These are phyloP conservation scores for Eilema caniola DNA, from an alignment of 2,888 invertebrate genomes.

Conservation along the genomic window DNA sequence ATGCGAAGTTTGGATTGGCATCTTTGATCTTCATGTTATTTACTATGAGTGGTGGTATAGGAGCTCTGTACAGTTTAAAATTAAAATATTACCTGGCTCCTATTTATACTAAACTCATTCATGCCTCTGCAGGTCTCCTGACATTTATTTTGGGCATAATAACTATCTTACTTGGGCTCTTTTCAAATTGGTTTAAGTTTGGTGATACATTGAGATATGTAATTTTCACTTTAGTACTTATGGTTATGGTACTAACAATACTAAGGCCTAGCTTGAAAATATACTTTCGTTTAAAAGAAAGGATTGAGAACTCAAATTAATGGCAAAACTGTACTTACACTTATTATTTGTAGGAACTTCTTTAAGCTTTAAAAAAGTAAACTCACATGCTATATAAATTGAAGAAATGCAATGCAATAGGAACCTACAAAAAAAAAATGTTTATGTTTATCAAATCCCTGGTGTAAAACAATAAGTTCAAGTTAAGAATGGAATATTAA, in stretches of 20 bases:
- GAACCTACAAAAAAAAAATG: too few relatives aligned
- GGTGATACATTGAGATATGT: constrained; percentile 74
- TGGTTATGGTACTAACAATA: constrained; percentile 75
- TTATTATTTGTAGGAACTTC: not conserved
- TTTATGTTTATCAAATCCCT: not conserved
- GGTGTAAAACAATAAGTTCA: not conserved
- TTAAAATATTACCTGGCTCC: constrained; percentile 80
- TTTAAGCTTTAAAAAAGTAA: not conserved
- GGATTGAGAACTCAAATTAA: constrained; percentile 74
- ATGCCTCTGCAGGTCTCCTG: constrained; percentile 75
- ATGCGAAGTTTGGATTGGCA: constrained; percentile 80
- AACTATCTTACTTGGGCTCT: constrained; percentile 75
- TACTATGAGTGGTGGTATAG: constrained; percentile 79
- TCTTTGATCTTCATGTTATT: constrained; percentile 74
- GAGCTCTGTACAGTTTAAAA: constrained; percentile 79
- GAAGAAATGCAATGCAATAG: not conserved
- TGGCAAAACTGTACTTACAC: not conserved
- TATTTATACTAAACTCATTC: constrained; percentile 79
- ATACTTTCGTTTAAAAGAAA: constrained; percentile 80
- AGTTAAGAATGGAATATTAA: not conserved
- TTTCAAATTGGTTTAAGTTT: constrained; percentile 78
- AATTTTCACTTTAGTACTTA: constrained; percentile 67
- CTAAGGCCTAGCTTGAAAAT: constrained; percentile 79
- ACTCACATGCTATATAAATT: not conserved
- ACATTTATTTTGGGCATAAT: constrained; percentile 78